Conservation (phyloP, 1,140 invertebrate species). For the Gryllus bimaculatus region DNA sequence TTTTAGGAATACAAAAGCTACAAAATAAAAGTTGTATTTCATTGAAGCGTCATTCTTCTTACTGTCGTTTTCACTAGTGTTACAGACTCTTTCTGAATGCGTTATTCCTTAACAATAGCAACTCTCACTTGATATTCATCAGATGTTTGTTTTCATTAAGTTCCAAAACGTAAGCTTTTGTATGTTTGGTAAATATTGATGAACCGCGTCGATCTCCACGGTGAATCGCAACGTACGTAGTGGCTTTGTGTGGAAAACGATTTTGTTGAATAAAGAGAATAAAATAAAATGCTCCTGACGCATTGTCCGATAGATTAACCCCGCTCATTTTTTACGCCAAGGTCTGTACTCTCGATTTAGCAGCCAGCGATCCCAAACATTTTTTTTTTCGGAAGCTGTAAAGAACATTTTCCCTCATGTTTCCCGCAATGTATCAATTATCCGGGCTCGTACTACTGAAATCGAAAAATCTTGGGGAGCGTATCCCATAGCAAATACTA, state of each 20-base stretch:
- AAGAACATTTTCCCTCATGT: background rate
- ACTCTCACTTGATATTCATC: too few species aligned
- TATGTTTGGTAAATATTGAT: background rate
- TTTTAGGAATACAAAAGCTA: too few species aligned
- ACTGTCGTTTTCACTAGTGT: too few species aligned
- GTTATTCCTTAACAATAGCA: too few species aligned
- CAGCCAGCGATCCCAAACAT: background rate
- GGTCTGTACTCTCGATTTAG: background rate
- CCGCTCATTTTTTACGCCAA: background rate
- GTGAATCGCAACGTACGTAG: background rate
- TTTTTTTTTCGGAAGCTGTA: background rate
- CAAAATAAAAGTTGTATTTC: too few species aligned
- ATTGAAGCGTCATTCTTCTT: too few species aligned
- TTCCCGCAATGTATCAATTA: background rate
- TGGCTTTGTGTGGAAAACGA: slow-evolving; percentile 1
- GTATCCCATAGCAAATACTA: background rate
- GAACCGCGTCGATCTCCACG: background rate
- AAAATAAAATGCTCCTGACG: background rate
- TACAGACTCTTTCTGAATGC: too few species aligned
- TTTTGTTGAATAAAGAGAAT: background rate
- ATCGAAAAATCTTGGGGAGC: background rate
- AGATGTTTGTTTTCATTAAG: too few species aligned
- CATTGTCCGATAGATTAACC: slow-evolving; percentile 4
- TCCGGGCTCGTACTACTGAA: background rate
- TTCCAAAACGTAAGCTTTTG: too few species aligned